Evolutionary conservation across 2,888 invertebrate species (phyloP), one percentile per base, ranked within the genome.

Genomic region (Abrostola tripartita): DNA sequence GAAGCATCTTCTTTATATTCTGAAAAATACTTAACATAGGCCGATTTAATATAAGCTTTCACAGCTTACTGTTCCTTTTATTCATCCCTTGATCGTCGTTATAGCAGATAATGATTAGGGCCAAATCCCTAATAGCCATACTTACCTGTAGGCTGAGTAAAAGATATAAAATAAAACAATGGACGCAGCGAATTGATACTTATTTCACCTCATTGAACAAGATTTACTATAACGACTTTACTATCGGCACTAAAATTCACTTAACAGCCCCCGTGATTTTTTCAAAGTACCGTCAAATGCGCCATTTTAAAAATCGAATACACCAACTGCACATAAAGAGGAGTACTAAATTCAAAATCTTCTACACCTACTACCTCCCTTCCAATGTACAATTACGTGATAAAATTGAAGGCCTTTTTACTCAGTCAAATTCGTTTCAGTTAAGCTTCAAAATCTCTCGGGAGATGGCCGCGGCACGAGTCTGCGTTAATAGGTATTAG

Each of bases 341-440:
- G 66, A 57, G 54, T 57, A 36, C 65, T 62, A 71, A 81, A 79
- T 74, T 70, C 68, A 61, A 52, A 61, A 71, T 76, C 65, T 76
- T 79, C 65, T 63, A 61, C 67, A 52, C 61, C 71, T 54, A 64
- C 71, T 54, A 64, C 67, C 71, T 74, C 70, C 71, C 73, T 68
- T 68, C 76, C 79, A 84, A 85, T 87, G 77, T 79, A 82, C 83
- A 88, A 88, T 89, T 84, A 88, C 87, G 85, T 87, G 86, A 90
- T 87, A 87, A 87, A 89, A 90, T 89, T 90, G 85, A 85, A 82
- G 82, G 81, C 79, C 85, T 85, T 88, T 88, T 88, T 84, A 84
- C 83, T 81, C 76, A 83, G 82, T 85, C 82, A 86, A 89, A 87
- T 88, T 88, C 85, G 85, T 87, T 88, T 85, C 82, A 83, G 77